phyloP scores from a whole-genome alignment of 2,797 vertebrate genomes.

The Lacerta viridis region DNA sequence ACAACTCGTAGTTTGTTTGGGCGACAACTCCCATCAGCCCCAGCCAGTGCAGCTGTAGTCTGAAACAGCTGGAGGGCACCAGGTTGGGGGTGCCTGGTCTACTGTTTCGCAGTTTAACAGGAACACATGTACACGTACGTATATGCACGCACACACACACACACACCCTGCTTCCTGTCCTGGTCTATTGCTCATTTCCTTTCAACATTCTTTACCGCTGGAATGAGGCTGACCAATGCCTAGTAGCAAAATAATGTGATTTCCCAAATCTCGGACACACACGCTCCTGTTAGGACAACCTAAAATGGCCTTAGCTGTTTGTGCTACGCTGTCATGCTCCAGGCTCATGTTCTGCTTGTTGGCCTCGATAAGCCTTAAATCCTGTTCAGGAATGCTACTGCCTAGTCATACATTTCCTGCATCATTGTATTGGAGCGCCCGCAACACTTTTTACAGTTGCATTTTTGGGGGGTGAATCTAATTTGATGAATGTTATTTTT shows the following conservation, averaged over 20 bases:
- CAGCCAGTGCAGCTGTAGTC: too few species aligned
- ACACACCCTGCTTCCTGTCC: not conserved
- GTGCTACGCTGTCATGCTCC: not conserved
- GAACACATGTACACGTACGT: too few species aligned
- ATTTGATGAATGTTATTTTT: not conserved
- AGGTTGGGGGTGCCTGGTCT: too few species aligned
- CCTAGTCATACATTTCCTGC: not conserved
- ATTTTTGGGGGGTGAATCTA: not conserved
- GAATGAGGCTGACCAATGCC: not conserved
- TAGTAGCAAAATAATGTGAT: not conserved
- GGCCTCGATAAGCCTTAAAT: slow-evolving; percentile 7
- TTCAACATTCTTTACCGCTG: not conserved
- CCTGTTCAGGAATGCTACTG: slow-evolving; percentile 5
- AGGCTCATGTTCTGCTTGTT: slow-evolving; percentile 29
- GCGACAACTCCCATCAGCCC: too few species aligned
- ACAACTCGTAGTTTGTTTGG: too few species aligned
- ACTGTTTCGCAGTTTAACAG: not conserved
- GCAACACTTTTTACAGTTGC: not conserved
- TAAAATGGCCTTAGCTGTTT: slow-evolving; percentile 16
- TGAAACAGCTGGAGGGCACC: too few species aligned
- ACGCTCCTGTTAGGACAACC: not conserved
- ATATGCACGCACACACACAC: too few species aligned
- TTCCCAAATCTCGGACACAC: not conserved
- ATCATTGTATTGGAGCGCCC: not conserved
- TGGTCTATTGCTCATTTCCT: slow-evolving; percentile 1